Base-by-base conservation (phyloP, 2,888 invertebrate species). In the Corythucha ciliata region DNA sequence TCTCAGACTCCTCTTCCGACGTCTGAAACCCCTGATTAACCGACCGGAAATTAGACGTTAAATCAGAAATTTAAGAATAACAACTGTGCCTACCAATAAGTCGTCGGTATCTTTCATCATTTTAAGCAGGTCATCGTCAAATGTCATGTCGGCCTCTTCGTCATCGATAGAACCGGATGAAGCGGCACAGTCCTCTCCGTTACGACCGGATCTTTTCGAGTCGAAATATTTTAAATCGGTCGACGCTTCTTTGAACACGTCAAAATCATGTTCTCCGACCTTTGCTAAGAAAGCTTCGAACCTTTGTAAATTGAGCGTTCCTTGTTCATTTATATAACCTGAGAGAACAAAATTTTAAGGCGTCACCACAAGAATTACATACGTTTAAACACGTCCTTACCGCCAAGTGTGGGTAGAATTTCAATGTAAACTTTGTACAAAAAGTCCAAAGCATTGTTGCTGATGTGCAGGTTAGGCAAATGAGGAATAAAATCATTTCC, bases 401-500 rank as follows among this genome's bases (percentile, higher is more conserved):
- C 96, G 68, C 83, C 84, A 59, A 96, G 73, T 29, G 78, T 78
- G 1, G 92, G 92, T 62, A 94, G 72, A 29, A 92, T 80, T 41
- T 79, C 77, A 71, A 83, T 92, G 69, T 98, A 96, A 0, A 83
- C 83, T 62, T 79, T 77, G 70, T 92, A 96, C 33, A 98, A 72
- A 56, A 86, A 66, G 0, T 92, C 87, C 57, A 97, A 69, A 12
- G 92, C 91, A 63, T 91, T 90, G 64, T 86, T 83, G 60, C 80
- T 79, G 59, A 98, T 97, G 68, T 97, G 92, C 68, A 98, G 76
- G 68, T 92, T 83, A 2, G 97, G 97, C 58, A 97, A 73, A 72
- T 94, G 81, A 1, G 97, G 97, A 63, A 98, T 88, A 69, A 98
- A 98, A 70, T 98, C 97, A 66, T 98, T 98, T 57, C 97, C 97